Conservation (phyloP, 2,113 vertebrate species). For the Thymallus thymallus region DNA sequence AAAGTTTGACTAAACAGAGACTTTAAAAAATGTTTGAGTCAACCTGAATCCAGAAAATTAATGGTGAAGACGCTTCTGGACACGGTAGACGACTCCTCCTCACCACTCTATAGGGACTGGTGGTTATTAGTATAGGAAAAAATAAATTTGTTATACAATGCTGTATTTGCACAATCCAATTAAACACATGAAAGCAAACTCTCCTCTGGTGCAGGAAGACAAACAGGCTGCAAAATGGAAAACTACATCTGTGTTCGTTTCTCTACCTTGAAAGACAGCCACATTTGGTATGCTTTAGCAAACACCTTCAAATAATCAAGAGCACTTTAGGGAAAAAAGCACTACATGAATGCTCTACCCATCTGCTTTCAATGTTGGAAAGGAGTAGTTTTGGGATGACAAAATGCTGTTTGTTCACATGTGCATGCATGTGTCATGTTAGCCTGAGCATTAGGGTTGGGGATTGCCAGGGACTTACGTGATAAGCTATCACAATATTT, state of each 20-base stretch:
- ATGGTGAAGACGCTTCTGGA: too few species aligned
- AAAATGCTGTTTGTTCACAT: not conserved
- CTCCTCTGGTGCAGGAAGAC: conserved; percentile 55
- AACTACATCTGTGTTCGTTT: conserved; percentile 43
- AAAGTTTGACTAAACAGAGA: too few species aligned
- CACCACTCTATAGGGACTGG: conserved; percentile 17
- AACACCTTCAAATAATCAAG: conserved; percentile 36
- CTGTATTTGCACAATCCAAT: conserved; percentile 58
- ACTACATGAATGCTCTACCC: conserved; percentile 27
- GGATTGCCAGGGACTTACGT: too few species aligned
- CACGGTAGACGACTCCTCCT: too few species aligned
- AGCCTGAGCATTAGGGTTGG: too few species aligned
- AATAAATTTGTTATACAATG: conserved; percentile 46
- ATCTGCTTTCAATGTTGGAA: conserved; percentile 33
- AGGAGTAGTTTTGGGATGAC: not conserved
- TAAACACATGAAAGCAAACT: conserved; percentile 56
- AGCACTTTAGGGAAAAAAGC: conserved; percentile 19
- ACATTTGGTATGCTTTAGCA: conserved; percentile 56
- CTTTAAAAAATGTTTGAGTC: too few species aligned
- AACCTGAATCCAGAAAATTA: too few species aligned
- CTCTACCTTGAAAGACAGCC: conserved; percentile 33
- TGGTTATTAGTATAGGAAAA: conserved; percentile 44
- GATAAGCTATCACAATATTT: too few species aligned
- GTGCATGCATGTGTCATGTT: not conserved
- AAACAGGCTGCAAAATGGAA: conserved; percentile 55